phyloP scores from a whole-genome alignment of 2,888 invertebrate species.

The Atrina japonica region DNA sequence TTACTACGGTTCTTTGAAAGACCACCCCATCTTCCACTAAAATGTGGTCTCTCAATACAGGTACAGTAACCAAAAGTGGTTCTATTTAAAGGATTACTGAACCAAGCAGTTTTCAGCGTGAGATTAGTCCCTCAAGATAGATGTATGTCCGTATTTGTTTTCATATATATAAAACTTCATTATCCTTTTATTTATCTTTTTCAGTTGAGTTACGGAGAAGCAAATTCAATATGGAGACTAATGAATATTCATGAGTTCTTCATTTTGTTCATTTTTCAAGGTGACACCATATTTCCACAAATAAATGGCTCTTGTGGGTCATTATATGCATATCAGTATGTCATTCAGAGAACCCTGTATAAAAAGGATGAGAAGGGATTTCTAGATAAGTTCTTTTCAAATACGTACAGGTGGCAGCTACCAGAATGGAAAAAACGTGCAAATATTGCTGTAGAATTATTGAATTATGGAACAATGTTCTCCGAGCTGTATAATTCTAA shows the following conservation, averaged over 20 bases:
- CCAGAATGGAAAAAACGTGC: slow-evolving; percentile 69
- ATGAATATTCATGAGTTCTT: slow-evolving; percentile 72
- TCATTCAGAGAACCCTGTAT: slow-evolving; percentile 54
- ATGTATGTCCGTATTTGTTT: background rate
- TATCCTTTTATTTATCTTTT: slow-evolving; percentile 34
- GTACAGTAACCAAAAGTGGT: too few species aligned
- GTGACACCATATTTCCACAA: slow-evolving; percentile 61
- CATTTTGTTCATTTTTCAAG: slow-evolving; percentile 66
- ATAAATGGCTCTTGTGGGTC: slow-evolving; percentile 70
- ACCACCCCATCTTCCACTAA: too few species aligned
- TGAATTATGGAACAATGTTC: slow-evolving; percentile 69
- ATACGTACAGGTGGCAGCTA: slow-evolving; percentile 65
- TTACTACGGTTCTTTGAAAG: too few species aligned
- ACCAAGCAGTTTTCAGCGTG: background rate
- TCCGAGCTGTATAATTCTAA: slow-evolving; percentile 65
- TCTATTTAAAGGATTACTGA: too few species aligned
- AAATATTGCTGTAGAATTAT: slow-evolving; percentile 69
- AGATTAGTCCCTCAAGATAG: background rate
- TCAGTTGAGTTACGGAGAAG: slow-evolving; percentile 73
- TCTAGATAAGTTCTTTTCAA: slow-evolving; percentile 51
- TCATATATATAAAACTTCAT: background rate
- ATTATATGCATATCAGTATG: slow-evolving; percentile 60
- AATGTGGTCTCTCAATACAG: too few species aligned
- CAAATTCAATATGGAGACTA: slow-evolving; percentile 72
- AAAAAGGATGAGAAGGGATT: slow-evolving; percentile 39